A percentile compares a stretch with the other conserved stretches of the same genome.
Evolutionary conservation across 64 coral and sea anemone genomes (phyloP).

Genomic region (Pocillopora damicornis): DNA sequence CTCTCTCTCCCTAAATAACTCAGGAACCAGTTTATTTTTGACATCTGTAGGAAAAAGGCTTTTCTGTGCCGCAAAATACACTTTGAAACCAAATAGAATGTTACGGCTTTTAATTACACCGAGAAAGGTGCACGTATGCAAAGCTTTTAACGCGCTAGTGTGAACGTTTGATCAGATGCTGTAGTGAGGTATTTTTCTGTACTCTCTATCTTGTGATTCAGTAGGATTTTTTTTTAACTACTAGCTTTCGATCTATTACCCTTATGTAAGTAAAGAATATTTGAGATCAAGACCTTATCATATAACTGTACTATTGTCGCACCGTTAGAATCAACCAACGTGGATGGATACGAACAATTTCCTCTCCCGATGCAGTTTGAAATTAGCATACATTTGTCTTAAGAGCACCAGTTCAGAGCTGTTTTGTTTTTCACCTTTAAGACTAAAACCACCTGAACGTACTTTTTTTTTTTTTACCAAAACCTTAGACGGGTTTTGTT

Average conservation of each 20-base stretch:
- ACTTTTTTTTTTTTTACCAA: background rate
- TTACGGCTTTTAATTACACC: background rate
- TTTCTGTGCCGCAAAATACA: background rate
- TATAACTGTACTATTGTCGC: too few relatives aligned
- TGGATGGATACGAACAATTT: background rate
- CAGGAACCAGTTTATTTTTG: background rate
- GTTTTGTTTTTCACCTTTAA: background rate
- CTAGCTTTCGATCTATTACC: too few relatives aligned
- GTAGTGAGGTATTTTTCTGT: background rate
- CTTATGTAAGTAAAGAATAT: too few relatives aligned
- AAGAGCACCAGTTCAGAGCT: background rate
- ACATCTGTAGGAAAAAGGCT: background rate
- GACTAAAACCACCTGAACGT: background rate
- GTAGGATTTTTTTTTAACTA: background rate
- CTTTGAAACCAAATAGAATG: background rate
- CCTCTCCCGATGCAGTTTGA: background rate
- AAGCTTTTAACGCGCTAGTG: background rate
- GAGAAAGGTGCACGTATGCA: background rate
- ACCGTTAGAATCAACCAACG: background rate
- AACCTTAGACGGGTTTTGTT: background rate
- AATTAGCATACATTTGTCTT: conserved; percentile 14
- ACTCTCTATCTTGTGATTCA: conserved; percentile 20
- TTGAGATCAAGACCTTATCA: too few relatives aligned
- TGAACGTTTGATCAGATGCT: conserved; percentile 14
- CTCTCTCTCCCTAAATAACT: background rate